Conservation (phyloP, 2,888 invertebrate species). For the Yponomeuta plumbellus region DNA sequence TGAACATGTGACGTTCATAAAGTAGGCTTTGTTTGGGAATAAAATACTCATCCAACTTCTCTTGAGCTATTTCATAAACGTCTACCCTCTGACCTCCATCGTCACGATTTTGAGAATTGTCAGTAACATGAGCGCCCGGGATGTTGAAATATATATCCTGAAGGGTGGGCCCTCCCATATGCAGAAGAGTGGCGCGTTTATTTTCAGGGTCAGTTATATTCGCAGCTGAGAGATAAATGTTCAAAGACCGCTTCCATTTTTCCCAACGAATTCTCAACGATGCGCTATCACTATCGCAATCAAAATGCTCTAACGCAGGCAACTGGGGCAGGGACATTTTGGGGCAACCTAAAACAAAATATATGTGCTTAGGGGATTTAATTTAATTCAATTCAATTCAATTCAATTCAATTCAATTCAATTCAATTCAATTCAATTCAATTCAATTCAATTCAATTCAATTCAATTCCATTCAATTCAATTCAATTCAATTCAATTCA, state of each 20-base stretch:
- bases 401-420: too few relatives aligned
- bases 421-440: too few relatives aligned
- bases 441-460: too few relatives aligned
- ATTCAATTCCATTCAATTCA: too few relatives aligned
- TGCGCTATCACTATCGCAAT: conserved; percentile 14
- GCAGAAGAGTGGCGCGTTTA: conserved; percentile 13
- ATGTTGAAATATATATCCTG: conserved; percentile 18
- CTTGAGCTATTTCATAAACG: conserved; percentile 17
- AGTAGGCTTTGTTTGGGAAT: conserved; percentile 15
- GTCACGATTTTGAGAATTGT: too few relatives aligned
- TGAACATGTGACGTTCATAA: conserved; percentile 19
- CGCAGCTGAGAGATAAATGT: conserved; percentile 21
- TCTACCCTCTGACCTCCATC: conserved; percentile 14
- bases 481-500: too few relatives aligned
- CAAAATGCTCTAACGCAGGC: conserved; percentile 4
- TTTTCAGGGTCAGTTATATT: background rate
- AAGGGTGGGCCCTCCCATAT: conserved; percentile 12
- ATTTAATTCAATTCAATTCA: too few relatives aligned
- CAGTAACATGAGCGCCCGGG: conserved; percentile 12
- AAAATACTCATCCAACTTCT: conserved; percentile 17
- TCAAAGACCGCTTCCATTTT: conserved; percentile 21
- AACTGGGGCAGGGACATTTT: conserved; percentile 11
- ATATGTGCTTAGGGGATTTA: too few relatives aligned
- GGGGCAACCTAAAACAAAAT: conserved; percentile 12
- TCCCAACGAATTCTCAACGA: conserved; percentile 21